Percentiles rank a stretch among this genome's conserved stretches.
phyloP scores from a whole-genome alignment of 2,113 vertebrate species.

The Thermophis baileyi region DNA sequence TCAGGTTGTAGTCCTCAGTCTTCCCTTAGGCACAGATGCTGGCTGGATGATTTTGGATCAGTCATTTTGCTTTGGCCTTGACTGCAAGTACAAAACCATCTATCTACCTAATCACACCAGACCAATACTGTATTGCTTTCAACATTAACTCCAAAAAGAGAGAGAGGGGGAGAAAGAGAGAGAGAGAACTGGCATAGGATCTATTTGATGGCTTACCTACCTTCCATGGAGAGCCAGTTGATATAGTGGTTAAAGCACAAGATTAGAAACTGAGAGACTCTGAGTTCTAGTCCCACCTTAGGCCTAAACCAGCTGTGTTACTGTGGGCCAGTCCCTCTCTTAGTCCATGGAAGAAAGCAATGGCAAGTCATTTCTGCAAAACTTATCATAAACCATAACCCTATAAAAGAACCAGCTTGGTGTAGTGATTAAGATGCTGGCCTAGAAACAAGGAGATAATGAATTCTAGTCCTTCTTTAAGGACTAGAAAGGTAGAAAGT shows the following conservation, averaged over 20 bases:
- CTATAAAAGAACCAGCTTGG: neutral
- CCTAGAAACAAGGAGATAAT: neutral
- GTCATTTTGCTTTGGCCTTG: neutral
- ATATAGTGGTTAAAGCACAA: neutral
- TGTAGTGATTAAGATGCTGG: neutral
- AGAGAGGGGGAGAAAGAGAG: neutral
- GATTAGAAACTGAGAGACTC: neutral
- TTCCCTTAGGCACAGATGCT: neutral
- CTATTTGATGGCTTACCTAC: neutral
- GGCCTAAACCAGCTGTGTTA: neutral
- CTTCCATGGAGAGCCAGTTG: neutral
- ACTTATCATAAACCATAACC: neutral
- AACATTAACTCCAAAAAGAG: neutral
- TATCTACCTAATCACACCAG: neutral
- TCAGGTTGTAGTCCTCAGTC: neutral
- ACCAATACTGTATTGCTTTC: neutral
- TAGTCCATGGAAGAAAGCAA: neutral
- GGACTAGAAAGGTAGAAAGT: neutral
- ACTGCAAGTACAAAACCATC: neutral
- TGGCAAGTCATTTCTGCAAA: neutral
- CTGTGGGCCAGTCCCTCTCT: neutral
- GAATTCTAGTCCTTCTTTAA: neutral
- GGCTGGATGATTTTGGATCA: neutral
- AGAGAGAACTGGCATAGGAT: neutral
- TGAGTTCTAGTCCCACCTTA: neutral